Evolutionary conservation across 2,797 vertebrate species (phyloP), one percentile per base, ranked within the genome.

Genomic region (Cyprinodon diabolis): DNA sequence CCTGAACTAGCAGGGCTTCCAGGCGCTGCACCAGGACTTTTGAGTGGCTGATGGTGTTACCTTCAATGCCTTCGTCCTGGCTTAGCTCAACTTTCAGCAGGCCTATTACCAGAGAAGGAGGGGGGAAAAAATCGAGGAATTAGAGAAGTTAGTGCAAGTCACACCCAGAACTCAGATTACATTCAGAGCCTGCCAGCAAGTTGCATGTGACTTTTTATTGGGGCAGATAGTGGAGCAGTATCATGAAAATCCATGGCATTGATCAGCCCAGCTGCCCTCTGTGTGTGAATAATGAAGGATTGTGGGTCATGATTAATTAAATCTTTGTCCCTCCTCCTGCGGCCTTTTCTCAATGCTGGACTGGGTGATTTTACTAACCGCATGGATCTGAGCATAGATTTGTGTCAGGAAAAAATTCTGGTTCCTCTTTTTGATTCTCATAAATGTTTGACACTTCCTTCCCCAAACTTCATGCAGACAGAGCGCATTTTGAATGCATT

Each of bases 31-130:
- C 93, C 90, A 98, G 87, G 10, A 78, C 86, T 91, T 94, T 88
- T 0, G 97, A 96, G 85, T 98, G 97, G 89, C 96, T 96, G 91
- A 99, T 96, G 87, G 93, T 91, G 89, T 95, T 90, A 0, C 84
- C 47, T 0, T 35, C 1, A 0, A 40, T 49, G 4, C 92, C 70
- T 1, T 94, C 95, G 0, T 93, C 91, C 0, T 90, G 82, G 0
- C 84, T 30, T 0, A 93, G 91, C 0, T 96, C 96, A 0, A 83
- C 90, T 78, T 90, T 96, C 83, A 95, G 88, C 43, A 91, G 88
- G 92, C 93, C 56, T 81, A 62, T 4, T 2, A 23, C 66, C 17
- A 66, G 78, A 43, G 35, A n/a, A 54, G 74, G 14, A 25, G 23
- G 30, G 45, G 17, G 13, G 45, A 76, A 21, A 10, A 21, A 55